Base-by-base conservation (phyloP, 2,113 vertebrate genomes). In the Laterallus jamaicensis region DNA sequence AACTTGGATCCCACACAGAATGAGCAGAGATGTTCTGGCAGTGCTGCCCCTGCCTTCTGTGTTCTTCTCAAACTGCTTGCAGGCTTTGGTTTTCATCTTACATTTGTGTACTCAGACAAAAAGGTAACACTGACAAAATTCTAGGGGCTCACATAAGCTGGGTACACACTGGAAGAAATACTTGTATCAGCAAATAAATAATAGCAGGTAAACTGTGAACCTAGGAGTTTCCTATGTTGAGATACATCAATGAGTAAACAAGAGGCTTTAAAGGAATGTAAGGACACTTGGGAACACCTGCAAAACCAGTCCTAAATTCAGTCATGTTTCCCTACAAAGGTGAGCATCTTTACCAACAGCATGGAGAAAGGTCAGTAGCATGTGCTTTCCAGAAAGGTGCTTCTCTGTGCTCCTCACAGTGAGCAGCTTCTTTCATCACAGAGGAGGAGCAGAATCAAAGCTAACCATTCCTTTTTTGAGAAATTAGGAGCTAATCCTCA, bases 141-240 rank as follows among this genome's bases (percentile, higher is more conserved):
- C 71, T 29, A 87, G 82, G 49, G 50, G 66, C 42, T 88, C 13
- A 39, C 25, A 26, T 35, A 82, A 70, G 28, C 91, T 91, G 60
- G 29, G 81, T 84, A 95, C 89, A 91, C 52, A 91, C n/a, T 62
- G 50, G 31, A 71, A 88, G 74, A 63, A 81, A 58, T 66, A 74
- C 15, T 79, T 88, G 6, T n/a, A 84, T 92, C 80, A 87, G 76
- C 88, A 95, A 82, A 90, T 82, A 78, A 77, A 71, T 78, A 67
- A 77, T 2, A 74, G 39, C 58, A 77, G 63, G 47, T 76, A 67
- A 75, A 39, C 69, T 87, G 84, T 95, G 87, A 92, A 82, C 11
- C 39, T 58, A 5, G 16, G 69, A 71, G 54, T 71, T 79, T 84
- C 58, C 67, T 13, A 2, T 40, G 49, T 12, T 89, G 86, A 90